Percentiles rank a stretch among this genome's conserved stretches.
Conservation (phyloP, 2,888 invertebrate species). For the Argyra leucocephala region DNA sequence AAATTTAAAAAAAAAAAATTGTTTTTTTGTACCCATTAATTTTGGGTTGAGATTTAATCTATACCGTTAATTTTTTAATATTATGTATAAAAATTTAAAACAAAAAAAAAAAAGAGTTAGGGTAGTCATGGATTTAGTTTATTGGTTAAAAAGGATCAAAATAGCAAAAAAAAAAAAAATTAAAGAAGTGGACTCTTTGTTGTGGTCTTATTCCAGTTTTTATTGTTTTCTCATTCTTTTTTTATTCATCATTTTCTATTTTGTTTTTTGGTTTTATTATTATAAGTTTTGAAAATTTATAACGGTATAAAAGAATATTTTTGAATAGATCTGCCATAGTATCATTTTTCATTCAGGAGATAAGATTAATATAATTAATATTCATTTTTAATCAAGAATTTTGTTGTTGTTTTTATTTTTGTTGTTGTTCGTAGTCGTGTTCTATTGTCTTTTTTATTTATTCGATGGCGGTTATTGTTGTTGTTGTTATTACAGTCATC, state of each 20-base stretch:
- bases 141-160: too few species aligned
- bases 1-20: background rate
- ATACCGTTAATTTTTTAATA: background rate
- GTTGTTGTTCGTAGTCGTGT: background rate
- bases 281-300: background rate
- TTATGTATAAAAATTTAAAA: too few species aligned
- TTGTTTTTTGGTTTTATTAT: background rate
- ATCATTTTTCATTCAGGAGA: slow-evolving; percentile 1
- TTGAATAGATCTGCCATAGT: background rate
- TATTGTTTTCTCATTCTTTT: background rate
- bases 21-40: background rate
- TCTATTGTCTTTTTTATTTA: too few species aligned
- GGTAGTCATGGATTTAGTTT: background rate
- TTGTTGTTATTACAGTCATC: background rate
- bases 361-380: slow-evolving; percentile 6
- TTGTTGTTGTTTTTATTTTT: background rate
- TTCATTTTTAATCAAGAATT: slow-evolving; percentile 3
- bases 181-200: too few species aligned
- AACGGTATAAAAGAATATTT: background rate
- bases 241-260: too few species aligned
- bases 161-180: too few species aligned
- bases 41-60: background rate
- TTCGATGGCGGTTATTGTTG: background rate
- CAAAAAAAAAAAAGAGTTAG: background rate
- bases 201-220: background rate